Evolutionary conservation across 2,797 vertebrate species (phyloP).

Genomic region (Anniella stebbinsi): DNA sequence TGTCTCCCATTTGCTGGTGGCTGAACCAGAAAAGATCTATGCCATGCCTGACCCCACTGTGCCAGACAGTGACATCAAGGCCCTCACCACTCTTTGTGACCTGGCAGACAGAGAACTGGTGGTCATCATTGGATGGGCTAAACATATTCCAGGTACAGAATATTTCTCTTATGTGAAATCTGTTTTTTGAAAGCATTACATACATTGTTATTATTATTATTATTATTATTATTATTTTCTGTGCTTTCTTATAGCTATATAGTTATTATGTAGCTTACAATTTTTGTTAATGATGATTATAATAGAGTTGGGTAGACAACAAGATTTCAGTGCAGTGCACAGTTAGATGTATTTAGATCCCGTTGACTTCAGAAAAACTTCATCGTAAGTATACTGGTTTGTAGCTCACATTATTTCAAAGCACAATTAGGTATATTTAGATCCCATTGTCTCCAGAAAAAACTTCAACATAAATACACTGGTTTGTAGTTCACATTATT

Average conservation of each 20-base stretch:
- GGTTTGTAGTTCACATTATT: background rate
- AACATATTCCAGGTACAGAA: slow-evolving; percentile 96
- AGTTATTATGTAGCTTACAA: background rate
- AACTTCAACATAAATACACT: background rate
- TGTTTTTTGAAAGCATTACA: accelerated
- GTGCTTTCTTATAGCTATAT: background rate
- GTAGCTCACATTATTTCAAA: background rate
- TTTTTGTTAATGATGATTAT: background rate
- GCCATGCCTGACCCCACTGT: slow-evolving; percentile 99
- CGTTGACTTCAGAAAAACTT: background rate
- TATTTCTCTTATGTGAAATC: background rate
- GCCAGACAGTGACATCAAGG: slow-evolving; percentile 99
- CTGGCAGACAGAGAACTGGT: slow-evolving; percentile 97
- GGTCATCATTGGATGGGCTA: slow-evolving; percentile 99
- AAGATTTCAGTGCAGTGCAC: background rate
- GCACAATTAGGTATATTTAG: background rate
- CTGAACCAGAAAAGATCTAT: slow-evolving; percentile 99
- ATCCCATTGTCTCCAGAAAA: background rate
- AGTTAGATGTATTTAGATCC: background rate
- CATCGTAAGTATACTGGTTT: background rate
- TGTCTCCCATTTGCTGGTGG: slow-evolving; percentile 98
- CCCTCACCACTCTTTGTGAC: slow-evolving; percentile 97
- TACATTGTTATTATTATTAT: slow-evolving; percentile 8
- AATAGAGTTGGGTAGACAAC: background rate
- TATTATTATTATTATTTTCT: slow-evolving; percentile 8